Conservation (phyloP, 2,888 invertebrate genomes). For the Linnaemya vulpina region DNA sequence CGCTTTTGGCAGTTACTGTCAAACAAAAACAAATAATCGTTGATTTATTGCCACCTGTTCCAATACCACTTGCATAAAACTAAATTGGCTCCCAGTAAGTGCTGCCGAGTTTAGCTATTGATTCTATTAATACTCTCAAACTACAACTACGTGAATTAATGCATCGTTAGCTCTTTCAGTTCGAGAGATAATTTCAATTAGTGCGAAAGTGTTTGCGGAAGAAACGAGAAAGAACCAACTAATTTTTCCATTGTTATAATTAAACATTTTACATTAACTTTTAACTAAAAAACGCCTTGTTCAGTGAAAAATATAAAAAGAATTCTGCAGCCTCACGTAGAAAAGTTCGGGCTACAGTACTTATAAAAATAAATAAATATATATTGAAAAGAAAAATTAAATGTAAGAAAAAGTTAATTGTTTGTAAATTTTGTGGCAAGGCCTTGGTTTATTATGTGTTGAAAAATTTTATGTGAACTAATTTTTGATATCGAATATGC, state of each 20-base stretch:
- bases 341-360: no score
- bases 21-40: no score
- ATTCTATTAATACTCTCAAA: slow-evolving; percentile 18
- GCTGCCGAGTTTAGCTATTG: neutral
- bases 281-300: slow-evolving; percentile 33
- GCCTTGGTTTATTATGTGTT: no score
- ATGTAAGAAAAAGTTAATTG: slow-evolving; percentile 16
- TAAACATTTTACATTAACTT: slow-evolving; percentile 55
- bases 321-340: slow-evolving; percentile 48
- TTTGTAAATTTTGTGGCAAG: slow-evolving; percentile 1
- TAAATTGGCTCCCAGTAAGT: no score
- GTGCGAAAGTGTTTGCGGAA: slow-evolving; percentile 51
- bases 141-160: slow-evolving; percentile 24
- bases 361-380: no score
- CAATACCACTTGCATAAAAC: no score
- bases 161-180: slow-evolving; percentile 53
- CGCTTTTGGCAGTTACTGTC: no score
- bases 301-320: slow-evolving; percentile 59
- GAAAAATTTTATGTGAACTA: no score
- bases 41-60: no score
- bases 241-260: slow-evolving; percentile 60
- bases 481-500: neutral
- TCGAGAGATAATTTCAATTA: slow-evolving; percentile 60
- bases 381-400: slow-evolving; percentile 20
- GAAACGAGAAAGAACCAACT: slow-evolving; percentile 13